phyloP scores from a whole-genome alignment of 2,113 vertebrate genomes.

The Crotalus viridis region DNA sequence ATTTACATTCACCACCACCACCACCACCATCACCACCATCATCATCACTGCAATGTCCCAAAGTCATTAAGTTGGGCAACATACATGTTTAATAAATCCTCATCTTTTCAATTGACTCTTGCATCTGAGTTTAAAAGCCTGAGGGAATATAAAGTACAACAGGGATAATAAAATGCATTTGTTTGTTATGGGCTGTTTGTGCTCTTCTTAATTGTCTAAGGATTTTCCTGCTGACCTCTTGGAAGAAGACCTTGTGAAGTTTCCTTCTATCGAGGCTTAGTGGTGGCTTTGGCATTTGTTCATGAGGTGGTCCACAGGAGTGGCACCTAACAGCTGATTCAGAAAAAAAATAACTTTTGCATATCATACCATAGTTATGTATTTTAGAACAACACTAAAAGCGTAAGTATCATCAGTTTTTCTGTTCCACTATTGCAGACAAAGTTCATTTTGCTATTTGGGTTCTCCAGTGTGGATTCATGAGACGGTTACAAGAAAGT shows the following conservation, averaged over 20 bases:
- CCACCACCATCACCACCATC: background rate
- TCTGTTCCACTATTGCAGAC: background rate
- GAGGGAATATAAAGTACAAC: background rate
- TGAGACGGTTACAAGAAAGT: background rate
- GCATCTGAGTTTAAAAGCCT: background rate
- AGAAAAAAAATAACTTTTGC: background rate
- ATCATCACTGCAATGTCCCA: background rate
- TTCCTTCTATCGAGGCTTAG: background rate
- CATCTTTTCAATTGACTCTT: background rate
- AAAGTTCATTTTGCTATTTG: background rate
- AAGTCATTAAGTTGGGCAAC: background rate
- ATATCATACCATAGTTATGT: background rate
- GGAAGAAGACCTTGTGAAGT: background rate
- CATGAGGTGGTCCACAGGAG: background rate
- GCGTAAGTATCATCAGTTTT: background rate
- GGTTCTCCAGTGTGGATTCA: background rate
- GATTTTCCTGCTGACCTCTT: background rate
- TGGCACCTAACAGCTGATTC: background rate
- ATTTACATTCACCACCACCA: background rate
- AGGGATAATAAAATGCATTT: background rate
- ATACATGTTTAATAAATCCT: background rate
- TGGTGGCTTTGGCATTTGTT: background rate
- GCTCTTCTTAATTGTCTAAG: background rate
- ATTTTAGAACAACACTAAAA: background rate
- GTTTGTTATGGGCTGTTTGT: background rate